A percentile compares a stretch with the other conserved stretches of the same genome.
Evolutionary conservation across 2,113 vertebrate genomes (phyloP).

Genomic region (Centropus bengalensis): DNA sequence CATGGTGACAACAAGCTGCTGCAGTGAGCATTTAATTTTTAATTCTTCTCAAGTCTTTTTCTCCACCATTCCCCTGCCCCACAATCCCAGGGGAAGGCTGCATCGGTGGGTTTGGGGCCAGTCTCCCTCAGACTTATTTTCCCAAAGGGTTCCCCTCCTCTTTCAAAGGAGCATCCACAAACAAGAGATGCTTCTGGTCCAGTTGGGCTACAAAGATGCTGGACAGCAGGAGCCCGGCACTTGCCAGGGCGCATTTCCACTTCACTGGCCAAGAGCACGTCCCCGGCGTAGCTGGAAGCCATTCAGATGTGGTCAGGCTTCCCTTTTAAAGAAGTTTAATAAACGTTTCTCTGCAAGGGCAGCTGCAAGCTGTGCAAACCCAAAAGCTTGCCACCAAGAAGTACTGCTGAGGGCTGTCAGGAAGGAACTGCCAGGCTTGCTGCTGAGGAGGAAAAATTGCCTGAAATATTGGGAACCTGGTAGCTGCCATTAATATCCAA

Average conservation of each 20-base stretch:
- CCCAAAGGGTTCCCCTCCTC: neutral
- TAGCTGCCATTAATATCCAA: neutral
- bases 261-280: fast-evolving
- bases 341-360: neutral
- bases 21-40: neutral
- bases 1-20: neutral
- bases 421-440: neutral
- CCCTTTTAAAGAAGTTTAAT: neutral
- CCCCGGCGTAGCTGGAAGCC: neutral
- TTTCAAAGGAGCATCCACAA: neutral
- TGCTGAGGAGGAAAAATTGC: neutral
- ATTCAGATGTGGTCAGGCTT: fast-evolving
- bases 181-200: neutral
- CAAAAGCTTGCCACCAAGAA: neutral
- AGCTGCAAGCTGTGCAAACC: neutral
- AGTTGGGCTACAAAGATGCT: neutral
- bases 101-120: fast-evolving
- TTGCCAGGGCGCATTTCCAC: neutral
- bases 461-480: neutral
- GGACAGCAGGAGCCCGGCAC: fast-evolving
- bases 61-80: neutral
- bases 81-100: neutral
- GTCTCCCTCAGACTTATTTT: neutral
- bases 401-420: neutral
- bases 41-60: neutral